Evolutionary conservation across 2,113 vertebrate genomes (phyloP), one percentile per base, ranked within the genome.

Genomic region (Engystomops pustulosus): DNA sequence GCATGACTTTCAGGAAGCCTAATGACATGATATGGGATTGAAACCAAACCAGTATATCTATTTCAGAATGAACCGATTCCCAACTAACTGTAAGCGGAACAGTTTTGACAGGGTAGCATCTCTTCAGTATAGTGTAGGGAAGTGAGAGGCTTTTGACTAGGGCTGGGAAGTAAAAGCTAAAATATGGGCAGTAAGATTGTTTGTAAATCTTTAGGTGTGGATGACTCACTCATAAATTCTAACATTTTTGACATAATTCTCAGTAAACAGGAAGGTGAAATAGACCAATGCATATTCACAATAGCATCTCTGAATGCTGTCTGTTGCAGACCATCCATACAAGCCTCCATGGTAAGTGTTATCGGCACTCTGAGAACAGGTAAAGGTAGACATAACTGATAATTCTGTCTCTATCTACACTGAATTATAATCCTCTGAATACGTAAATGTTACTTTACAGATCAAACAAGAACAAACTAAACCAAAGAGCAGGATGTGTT

Each of bases 351-450:
- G 68, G 68, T 34, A 72, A 72, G 38, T 38, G 55, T 67, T 81
- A 70, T 30, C 25, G 34, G 44, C 80, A 72, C 45, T 36, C 41
- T 34, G 44, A 80, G 44, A 32, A 65, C 41, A n/a, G 62, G 68
- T 36, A n/a, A 23, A 23, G 20, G 45, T 45, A 69, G 45, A 53
- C 45, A 81, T 10, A 53, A 69, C 17, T 36, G 60, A 68, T n/a
- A 49, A 38, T n/a, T 18, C 20, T 47, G 62, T 70, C 25, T 81
- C 68, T 38, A 30, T 27, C 44, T n/a, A 51, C 60, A 68, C 9
- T 53, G 49, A 81, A 51, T 71, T 71, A 72, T 69, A 81, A 72
- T 69, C 23, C 27, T 44, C 67, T 70, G 38, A 70, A 70, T 32
- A 58, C 44, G 6, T 23, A 58, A 8, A 27, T 71, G 47, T 71